These are phyloP conservation scores for Heloderma charlesbogerti DNA, from an alignment of 2,113 vertebrate species.

Conservation along the genomic window DNA sequence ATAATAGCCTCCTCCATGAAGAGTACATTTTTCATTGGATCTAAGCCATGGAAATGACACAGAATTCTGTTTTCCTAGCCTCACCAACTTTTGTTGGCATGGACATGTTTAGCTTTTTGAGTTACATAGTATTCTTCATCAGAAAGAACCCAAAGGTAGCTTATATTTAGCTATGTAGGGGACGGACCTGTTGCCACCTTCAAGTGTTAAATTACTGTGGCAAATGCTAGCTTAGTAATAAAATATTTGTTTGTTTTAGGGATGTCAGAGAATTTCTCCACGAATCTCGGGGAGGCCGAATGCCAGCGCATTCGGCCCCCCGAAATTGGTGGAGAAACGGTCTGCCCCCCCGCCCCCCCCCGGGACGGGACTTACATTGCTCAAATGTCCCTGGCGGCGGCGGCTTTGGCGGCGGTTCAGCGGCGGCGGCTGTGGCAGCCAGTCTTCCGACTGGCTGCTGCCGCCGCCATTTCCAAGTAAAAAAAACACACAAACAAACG, in stretches of 20 bases:
- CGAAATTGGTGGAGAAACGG: no score
- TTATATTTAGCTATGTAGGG: not conserved
- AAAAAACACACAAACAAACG: no score
- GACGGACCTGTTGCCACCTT: not conserved
- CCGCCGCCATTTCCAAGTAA: no score
- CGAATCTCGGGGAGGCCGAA: no score
- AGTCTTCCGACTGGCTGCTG: no score
- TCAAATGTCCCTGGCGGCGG: no score
- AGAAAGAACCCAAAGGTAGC: not conserved
- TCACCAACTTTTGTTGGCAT: not conserved
- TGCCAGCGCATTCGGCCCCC: no score
- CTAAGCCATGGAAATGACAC: not conserved
- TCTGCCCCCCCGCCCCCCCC: no score
- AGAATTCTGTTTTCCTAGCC: not conserved
- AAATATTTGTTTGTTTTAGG: not conserved
- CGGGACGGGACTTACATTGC: no score
- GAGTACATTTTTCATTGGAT: slow-evolving; percentile 1
- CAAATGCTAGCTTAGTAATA: not conserved
- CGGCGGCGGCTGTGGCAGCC: no score
- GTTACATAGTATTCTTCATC: not conserved
- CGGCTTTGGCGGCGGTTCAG: no score
- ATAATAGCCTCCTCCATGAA: slow-evolving; percentile 8
- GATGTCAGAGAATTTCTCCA: no score
- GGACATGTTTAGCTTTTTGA: not conserved
- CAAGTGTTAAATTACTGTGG: not conserved